phyloP scores from a whole-genome alignment of 2,888 invertebrate species.

The Leptura quadrifasciata region DNA sequence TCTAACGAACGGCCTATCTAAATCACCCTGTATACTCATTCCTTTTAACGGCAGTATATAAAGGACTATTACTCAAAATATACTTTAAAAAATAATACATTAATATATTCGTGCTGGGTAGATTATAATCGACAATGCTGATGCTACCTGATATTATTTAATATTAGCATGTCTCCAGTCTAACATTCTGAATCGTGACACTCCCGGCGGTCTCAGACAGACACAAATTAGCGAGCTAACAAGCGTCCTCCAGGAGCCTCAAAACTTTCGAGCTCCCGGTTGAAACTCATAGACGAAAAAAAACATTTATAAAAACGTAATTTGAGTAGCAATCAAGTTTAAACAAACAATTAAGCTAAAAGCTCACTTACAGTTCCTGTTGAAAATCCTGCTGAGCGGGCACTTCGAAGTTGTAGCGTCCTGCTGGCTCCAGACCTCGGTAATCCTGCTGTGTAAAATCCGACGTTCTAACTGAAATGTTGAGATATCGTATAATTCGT shows the following conservation, averaged over 20 bases:
- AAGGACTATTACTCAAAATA: no score
- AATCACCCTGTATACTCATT: no score
- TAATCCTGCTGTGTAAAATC: constrained; percentile 7
- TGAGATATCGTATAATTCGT: constrained; percentile 7
- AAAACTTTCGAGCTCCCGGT: not conserved
- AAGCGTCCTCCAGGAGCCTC: constrained; percentile 1
- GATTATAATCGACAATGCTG: not conserved
- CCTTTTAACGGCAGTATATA: no score
- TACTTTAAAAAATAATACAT: not conserved
- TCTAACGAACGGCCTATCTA: no score
- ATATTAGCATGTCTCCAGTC: not conserved
- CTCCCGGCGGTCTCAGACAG: not conserved
- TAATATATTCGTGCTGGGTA: not conserved
- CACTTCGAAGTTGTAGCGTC: constrained; percentile 62
- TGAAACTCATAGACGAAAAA: not conserved
- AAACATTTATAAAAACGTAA: constrained; percentile 40
- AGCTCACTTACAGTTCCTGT: constrained; percentile 63
- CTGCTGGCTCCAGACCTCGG: constrained; percentile 3
- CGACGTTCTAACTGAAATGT: constrained; percentile 4
- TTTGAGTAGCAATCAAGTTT: constrained; percentile 40
- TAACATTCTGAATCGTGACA: not conserved
- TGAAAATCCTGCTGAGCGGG: constrained; percentile 55
- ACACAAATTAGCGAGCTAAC: not conserved
- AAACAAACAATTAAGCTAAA: constrained; percentile 53
- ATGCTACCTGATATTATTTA: not conserved